Base-by-base conservation (phyloP, 1,140 invertebrate genomes). In the Drosophila lowei region DNA sequence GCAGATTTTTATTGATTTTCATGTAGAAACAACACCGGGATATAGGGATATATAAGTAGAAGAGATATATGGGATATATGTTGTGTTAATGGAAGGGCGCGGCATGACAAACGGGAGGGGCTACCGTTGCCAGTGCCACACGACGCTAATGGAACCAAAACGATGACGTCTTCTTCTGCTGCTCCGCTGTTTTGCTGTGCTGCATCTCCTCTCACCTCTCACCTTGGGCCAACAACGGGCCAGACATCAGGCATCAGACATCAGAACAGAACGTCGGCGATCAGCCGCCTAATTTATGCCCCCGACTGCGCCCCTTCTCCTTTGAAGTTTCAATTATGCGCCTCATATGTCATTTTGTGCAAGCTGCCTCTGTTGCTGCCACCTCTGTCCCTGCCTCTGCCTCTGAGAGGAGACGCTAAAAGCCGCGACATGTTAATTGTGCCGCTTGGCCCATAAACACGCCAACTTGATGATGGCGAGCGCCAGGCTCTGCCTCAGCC, bases 321-420 rank as follows among this genome's bases (percentile, higher is more conserved):
- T 89, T 89, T 89, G 86, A 89, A 89, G 86, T 89, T 90, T 89
- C 86, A 89, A 90, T 90, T 90, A 89, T 89, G 85, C 74, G 86
- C 75, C 80, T 89, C 86, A 90, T 89, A 90, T 89, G 86, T 89
- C 86, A 89, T 89, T 88, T 83, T 88, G 84, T 88, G 83, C 78
- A 83, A 78, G 66, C 70, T 77, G 58, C 41, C 53, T 43, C 44
- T 54, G 55, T 48, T 53, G 75, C 28, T 47, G 34, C 54, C 16
- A 44, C 54, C 25, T 41, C 18, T 50, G 55, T 52, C 54, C 28
- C 38, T 59, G 67, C 25, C 16, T 15, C 7, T n/a, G 48, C 50
- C 28, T 43, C 9, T 18, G 30, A 11, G 30, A 3, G 30, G 63
- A 83, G 83, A 83, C 84, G 83, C 83, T 89, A 88, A 88, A 88